phyloP scores from a whole-genome alignment of 64 coral and sea anemone species.

The Montipora foliosa region DNA sequence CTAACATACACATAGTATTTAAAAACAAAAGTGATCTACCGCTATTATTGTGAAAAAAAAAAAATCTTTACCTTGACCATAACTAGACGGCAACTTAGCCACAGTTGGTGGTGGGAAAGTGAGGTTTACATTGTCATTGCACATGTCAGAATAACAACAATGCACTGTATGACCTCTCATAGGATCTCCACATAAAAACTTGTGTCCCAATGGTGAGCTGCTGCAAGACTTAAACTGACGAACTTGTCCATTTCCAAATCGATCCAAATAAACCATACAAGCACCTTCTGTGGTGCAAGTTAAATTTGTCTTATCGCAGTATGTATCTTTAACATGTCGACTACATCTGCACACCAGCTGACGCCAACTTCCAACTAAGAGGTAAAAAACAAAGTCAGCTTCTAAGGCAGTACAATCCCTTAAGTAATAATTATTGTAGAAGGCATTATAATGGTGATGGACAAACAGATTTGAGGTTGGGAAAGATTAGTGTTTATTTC shows the following conservation, averaged over 20 bases:
- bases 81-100: background rate
- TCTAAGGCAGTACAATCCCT: background rate
- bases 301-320: background rate
- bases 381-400: background rate
- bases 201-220: background rate
- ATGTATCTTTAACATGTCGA: background rate
- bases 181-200: background rate
- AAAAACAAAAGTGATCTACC: no score
- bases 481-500: no score
- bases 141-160: conserved; percentile 82
- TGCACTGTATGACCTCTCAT: background rate
- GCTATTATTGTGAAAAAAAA: background rate
- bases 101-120: conserved; percentile 20
- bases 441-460: no score
- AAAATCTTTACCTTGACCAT: no score
- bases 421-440: no score
- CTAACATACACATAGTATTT: no score
- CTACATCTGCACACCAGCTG: conserved; percentile 11
- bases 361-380: background rate
- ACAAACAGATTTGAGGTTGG: no score
- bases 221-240: background rate
- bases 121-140: conserved; percentile 46
- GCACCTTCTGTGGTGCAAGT: conserved; percentile 49
- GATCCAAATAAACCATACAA: background rate
- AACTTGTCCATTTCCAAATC: background rate